phyloP scores from a whole-genome alignment of 2,888 invertebrate species.

The Dugesia japonica region DNA sequence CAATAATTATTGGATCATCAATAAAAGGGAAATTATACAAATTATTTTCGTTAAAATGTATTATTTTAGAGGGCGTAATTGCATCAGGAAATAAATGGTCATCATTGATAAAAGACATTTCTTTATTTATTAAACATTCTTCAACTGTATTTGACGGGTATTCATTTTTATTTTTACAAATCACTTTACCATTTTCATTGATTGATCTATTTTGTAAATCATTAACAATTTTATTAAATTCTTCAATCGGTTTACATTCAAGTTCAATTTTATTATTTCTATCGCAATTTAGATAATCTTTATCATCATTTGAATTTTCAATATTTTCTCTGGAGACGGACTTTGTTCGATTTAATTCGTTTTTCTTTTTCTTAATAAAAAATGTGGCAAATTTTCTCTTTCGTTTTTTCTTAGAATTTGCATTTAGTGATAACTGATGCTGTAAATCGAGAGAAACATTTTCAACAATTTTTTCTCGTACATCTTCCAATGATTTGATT shows the following conservation, averaged over 20 bases:
- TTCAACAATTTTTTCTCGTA: neutral
- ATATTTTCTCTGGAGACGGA: neutral
- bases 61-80: neutral
- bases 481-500: neutral
- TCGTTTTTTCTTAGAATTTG: neutral
- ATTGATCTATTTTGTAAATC: neutral
- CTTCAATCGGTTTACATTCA: neutral
- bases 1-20: neutral
- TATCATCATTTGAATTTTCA: neutral
- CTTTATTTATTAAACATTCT: neutral
- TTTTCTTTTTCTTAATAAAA: neutral
- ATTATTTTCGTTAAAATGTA: neutral
- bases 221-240: neutral
- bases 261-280: neutral
- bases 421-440: no score
- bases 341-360: neutral
- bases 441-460: neutral
- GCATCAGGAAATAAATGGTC: constrained; percentile 14
- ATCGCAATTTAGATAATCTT: neutral
- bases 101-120: neutral
- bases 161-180: constrained; percentile 12
- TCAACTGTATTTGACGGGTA: neutral
- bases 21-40: neutral
- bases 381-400: neutral
- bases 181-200: neutral